Conservation (phyloP, 2,797 vertebrate genomes). For the Botia almorhae region DNA sequence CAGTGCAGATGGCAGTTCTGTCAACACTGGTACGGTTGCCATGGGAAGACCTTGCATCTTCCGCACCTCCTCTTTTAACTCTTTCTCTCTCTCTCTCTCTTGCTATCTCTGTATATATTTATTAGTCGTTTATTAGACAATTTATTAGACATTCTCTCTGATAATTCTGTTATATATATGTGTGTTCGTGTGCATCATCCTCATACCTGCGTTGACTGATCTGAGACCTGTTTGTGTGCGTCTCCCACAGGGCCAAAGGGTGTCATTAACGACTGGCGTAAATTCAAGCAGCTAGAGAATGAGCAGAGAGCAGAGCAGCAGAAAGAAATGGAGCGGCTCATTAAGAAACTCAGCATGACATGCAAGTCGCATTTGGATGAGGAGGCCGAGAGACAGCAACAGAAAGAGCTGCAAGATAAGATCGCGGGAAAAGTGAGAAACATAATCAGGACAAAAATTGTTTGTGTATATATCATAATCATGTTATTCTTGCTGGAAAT, state of each 20-base stretch:
- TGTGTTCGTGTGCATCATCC: too few relatives aligned
- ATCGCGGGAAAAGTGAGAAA: slow-evolving; percentile 88
- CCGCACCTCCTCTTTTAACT: too few relatives aligned
- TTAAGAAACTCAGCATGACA: slow-evolving; percentile 92
- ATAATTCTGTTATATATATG: too few relatives aligned
- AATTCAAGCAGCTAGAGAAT: slow-evolving; percentile 94
- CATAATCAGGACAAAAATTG: background rate
- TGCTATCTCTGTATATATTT: too few relatives aligned
- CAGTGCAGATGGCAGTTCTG: slow-evolving; percentile 85
- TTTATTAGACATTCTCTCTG: too few relatives aligned
- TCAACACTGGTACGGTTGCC: slow-evolving; percentile 88
- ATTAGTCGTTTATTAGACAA: too few relatives aligned
- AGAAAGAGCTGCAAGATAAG: slow-evolving; percentile 90
- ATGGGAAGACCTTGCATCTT: background rate
- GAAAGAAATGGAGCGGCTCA: slow-evolving; percentile 92
- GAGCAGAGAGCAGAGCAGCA: slow-evolving; percentile 94
- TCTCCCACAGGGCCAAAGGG: slow-evolving; percentile 90
- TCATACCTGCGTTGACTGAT: background rate
- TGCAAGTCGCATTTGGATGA: slow-evolving; percentile 92
- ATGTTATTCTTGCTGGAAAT: too few relatives aligned
- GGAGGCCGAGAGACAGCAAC: slow-evolving; percentile 85
- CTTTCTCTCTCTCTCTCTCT: too few relatives aligned
- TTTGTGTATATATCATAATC: background rate
- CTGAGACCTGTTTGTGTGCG: background rate
- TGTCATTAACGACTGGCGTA: slow-evolving; percentile 97